Conservation (phyloP, 2,888 invertebrate species). For the Drosophila austrosaltans region DNA sequence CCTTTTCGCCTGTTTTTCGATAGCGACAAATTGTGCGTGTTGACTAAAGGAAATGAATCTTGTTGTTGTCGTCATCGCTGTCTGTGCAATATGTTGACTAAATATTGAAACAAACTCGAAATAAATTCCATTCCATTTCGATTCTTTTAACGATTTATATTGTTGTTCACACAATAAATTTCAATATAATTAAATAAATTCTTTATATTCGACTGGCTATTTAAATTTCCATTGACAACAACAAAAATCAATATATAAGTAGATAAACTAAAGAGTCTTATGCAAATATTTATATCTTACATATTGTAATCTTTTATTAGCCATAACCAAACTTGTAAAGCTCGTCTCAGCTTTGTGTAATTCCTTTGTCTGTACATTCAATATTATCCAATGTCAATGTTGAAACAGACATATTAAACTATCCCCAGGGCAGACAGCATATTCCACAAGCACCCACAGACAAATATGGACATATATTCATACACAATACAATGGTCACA, state of each 20-base stretch:
- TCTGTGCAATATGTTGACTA: conserved; percentile 69
- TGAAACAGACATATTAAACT: conserved; percentile 31
- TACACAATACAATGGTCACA: background rate
- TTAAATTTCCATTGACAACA: background rate
- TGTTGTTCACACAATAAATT: conserved; percentile 36
- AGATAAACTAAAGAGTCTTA: background rate
- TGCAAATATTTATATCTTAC: conserved; percentile 4
- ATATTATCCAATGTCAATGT: conserved; percentile 49
- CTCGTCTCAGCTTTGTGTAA: background rate
- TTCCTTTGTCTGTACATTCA: conserved; percentile 21
- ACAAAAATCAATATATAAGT: conserved; percentile 5
- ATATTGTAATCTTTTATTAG: conserved; percentile 5
- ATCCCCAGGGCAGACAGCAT: conserved; percentile 32
- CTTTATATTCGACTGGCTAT: background rate
- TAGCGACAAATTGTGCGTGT: conserved; percentile 77
- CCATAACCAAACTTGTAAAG: background rate
- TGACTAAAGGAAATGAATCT: conserved; percentile 75
- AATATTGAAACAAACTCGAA: conserved; percentile 62
- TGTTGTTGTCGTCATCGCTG: conserved; percentile 25
- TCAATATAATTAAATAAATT: conserved; percentile 15
- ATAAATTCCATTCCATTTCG: conserved; percentile 34
- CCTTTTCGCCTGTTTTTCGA: conserved; percentile 22
- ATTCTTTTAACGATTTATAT: conserved; percentile 38
- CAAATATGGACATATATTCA: background rate
- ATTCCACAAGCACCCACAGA: conserved; percentile 17